phyloP scores from a whole-genome alignment of 35 echinoderm and acorn worm species.

The Ophioderma brevispina region DNA sequence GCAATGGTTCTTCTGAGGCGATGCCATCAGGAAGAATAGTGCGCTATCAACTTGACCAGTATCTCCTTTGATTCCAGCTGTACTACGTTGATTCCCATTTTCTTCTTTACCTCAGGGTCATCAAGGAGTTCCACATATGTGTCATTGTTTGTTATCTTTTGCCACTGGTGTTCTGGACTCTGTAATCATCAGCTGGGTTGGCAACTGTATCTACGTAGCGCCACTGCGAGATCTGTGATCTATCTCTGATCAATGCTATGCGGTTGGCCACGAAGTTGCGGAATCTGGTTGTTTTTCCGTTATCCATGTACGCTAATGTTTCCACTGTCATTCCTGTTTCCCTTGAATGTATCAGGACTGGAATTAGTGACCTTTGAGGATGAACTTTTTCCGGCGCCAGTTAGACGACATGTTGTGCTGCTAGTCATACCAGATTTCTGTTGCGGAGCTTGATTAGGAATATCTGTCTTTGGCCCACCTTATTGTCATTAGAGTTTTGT shows the following conservation, averaged over 20 bases:
- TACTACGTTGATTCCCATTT: too few species aligned
- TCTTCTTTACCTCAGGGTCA: slow-evolving; percentile 17
- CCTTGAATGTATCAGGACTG: too few species aligned
- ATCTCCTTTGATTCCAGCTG: not conserved
- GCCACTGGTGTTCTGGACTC: slow-evolving; percentile 2
- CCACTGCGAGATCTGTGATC: slow-evolving; percentile 27
- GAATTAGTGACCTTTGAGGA: too few species aligned
- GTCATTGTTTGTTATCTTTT: not conserved
- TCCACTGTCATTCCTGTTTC: not conserved
- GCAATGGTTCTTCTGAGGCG: not conserved
- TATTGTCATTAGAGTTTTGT: not conserved
- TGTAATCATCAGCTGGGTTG: slow-evolving; percentile 48
- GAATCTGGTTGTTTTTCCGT: slow-evolving; percentile 22
- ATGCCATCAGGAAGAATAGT: slow-evolving; percentile 24
- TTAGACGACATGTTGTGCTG: too few species aligned
- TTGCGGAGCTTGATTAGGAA: not conserved
- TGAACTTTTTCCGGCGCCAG: too few species aligned
- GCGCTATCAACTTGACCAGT: not conserved
- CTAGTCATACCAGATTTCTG: too few species aligned
- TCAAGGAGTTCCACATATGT: not conserved
- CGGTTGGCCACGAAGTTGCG: slow-evolving; percentile 57
- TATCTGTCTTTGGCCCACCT: not conserved
- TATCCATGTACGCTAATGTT: slow-evolving; percentile 31
- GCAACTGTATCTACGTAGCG: slow-evolving; percentile 3
- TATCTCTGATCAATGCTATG: slow-evolving; percentile 34